Conservation (phyloP, 2,113 vertebrate genomes). For the Embiotoca jacksoni region DNA sequence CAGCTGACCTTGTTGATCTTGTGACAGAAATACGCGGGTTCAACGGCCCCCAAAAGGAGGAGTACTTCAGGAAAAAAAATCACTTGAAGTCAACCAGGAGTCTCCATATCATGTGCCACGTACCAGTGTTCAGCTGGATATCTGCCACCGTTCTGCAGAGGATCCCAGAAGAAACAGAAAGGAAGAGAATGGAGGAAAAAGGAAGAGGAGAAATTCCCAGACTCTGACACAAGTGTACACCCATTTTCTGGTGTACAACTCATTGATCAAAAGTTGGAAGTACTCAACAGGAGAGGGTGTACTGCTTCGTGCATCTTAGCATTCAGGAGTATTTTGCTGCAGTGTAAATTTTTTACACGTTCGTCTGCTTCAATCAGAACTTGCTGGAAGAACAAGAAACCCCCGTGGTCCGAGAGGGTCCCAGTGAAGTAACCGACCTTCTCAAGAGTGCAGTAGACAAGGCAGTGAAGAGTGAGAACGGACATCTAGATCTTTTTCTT, state of each 20-base stretch:
- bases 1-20: not conserved
- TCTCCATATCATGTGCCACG: slow-evolving; percentile 55
- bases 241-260: slow-evolving; percentile 35
- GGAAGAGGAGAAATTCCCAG: slow-evolving; percentile 8
- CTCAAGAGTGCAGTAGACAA: slow-evolving; percentile 42
- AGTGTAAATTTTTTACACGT: slow-evolving; percentile 21
- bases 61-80: slow-evolving; percentile 43
- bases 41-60: slow-evolving; percentile 44
- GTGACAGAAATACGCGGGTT: slow-evolving; percentile 50
- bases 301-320: slow-evolving; percentile 49
- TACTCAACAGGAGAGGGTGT: slow-evolving; percentile 24
- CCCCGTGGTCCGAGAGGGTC: not conserved
- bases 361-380: slow-evolving; percentile 24
- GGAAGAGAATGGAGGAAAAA: not conserved
- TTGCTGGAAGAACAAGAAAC: not conserved
- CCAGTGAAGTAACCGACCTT: not conserved
- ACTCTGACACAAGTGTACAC: slow-evolving; percentile 57
- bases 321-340: slow-evolving; percentile 56
- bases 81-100: slow-evolving; percentile 38
- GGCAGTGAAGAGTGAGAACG: slow-evolving; percentile 27
- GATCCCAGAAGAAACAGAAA: slow-evolving; percentile 24
- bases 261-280: not conserved
- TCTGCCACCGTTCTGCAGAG: slow-evolving; percentile 38
- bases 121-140: slow-evolving; percentile 58
- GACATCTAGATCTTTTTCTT: slow-evolving; percentile 48